Conservation (phyloP, 2,888 invertebrate species). For the Calliphora vomitoria region DNA sequence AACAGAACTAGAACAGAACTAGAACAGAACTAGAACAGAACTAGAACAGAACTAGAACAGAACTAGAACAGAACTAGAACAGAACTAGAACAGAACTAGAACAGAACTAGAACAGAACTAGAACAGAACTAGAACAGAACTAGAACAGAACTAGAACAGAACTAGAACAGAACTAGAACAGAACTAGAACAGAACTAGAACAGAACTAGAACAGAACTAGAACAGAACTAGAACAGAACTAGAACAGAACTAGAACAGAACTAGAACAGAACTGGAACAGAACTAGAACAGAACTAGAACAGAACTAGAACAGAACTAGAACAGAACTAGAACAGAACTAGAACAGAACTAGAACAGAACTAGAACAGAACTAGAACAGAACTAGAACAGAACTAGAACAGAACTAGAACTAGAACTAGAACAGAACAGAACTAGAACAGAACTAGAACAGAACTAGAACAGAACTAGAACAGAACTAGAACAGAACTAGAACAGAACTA, state of each 20-base stretch:
- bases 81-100: not conserved
- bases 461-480: not conserved
- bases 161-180: not conserved
- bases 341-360: not conserved
- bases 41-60: not conserved
- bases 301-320: not conserved
- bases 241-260: not conserved
- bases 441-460: not conserved
- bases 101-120: not conserved
- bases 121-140: not conserved
- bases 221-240: too few relatives aligned
- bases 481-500: not conserved
- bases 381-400: not conserved
- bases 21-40: not conserved
- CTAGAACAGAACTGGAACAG: not conserved
- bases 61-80: not conserved
- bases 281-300: not conserved
- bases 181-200: too few relatives aligned
- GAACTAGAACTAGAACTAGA: not conserved
- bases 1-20: not conserved
- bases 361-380: not conserved
- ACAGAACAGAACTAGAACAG: not conserved
- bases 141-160: not conserved
- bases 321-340: not conserved
- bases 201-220: too few relatives aligned